Base-by-base conservation (phyloP, 2,113 vertebrate species). In the Collichthys lucidus region DNA sequence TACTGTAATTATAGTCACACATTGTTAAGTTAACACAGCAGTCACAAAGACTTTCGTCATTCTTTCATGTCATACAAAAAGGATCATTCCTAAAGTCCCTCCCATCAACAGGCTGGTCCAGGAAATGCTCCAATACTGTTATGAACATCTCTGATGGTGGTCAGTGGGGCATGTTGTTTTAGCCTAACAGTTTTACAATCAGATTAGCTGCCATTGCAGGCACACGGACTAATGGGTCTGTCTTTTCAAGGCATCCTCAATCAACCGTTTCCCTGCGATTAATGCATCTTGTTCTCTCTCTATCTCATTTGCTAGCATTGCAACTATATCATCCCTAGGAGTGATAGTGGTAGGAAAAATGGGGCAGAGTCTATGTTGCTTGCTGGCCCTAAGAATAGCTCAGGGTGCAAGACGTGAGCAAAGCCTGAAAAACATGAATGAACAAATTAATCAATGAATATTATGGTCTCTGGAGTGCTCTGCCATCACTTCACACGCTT, bases 221-320 rank as follows among this genome's bases (percentile, higher is more conserved):
- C 87, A 88, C 86, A 91, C 72, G 64, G 86, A 89, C 88, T 89
- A 90, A 90, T 93, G 91, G 80, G 73, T 89, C 83, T 89, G 92
- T 91, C 82, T 92, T 92, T 91, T 90, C 82, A 92, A 92, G 76
- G 88, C 83, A 91, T 91, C 92, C 91, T 93, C 92, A 94, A 91
- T 94, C 93, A 92, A 90, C 87, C 93, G 93, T 94, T 94, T 92
- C 89, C 92, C 87, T 88, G 93, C 92, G 91, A 94, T 93, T 85
- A 85, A 90, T 95, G 92, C 90, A 93, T 93, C 94, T 92, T 77
- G 72, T 69, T 86, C 82, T 91, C 63, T 89, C 89, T 84, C 89
- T 82, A 84, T 82, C 85, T 74, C 47, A 82, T 89, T 91, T 89
- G 89, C 85, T 92, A 86, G 87, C 84, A 91, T 83, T 90, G 87